Evolutionary conservation across 2,113 vertebrate genomes (phyloP), one percentile per base, ranked within the genome.

Genomic region (Chaetodon trifascialis): DNA sequence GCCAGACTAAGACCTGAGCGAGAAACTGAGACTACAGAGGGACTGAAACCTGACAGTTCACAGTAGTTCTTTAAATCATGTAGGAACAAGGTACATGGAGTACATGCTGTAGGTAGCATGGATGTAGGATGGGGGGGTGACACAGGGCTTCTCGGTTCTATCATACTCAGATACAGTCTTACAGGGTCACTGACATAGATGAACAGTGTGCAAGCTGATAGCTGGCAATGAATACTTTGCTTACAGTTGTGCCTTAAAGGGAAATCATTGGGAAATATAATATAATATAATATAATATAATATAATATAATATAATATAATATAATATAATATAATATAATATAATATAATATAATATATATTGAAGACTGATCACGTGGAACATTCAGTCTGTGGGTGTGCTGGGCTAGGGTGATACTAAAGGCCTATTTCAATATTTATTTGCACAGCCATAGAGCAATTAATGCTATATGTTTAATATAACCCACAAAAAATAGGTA

Each of bases 31-130:
- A 91, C 90, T 63, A 46, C 70, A 36, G 56, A 38, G 40, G 71
- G 65, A 76, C 62, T 91, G 91, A 91, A 91, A 93, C 90, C 90
- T 85, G 92, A 90, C 91, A 90, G 90, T 64, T 79, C 67, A 46
- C 73, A 49, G 67, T 51, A 40, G 67, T 68, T 79, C 78, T 88
- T 84, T 87, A 88, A 92, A 90, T 91, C 80, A 89, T 86, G 89
- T 82, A 88, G 71, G 84, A 84, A 91, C 85, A 83, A 73, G 73
- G 65, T 58, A 84, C 66, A 72, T 62, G 55, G 44, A 86, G 66
- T 82, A 81, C 55, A 85, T 49, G 52, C n/a, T 68, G 55, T 4
- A 14, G 42, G 56, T 12, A 59, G 62, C 44, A 5, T 47, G 34
- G 72, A n/a, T 34, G 36, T 11, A 64, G 34, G 25, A 21, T 21